Base-by-base conservation (phyloP, 2,888 invertebrate species). In the Pollenia griseotomentosa region DNA sequence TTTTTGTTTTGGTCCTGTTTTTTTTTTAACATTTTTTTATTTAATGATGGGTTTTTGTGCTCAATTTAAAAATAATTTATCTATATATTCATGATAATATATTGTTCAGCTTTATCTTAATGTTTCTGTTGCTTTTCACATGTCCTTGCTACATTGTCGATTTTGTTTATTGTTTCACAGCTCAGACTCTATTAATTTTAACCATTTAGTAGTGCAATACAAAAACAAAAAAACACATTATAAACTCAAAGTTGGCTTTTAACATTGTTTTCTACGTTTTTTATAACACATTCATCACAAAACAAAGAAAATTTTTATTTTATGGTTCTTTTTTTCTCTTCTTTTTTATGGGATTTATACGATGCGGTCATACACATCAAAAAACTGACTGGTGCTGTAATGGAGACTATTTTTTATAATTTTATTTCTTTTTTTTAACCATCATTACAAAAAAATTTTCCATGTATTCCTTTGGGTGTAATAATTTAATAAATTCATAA, bases 401-500 rank as follows among this genome's bases (percentile, higher is more conserved):
- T 70, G 11, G 46, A 2, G 11, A 70, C 48, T 33, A n/a, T n/a
- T 33, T 59, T 68, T 68, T 44, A 42, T 33, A 55, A 16, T 61
- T 53, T 16, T 19, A 19, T 51, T 75, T 61, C 33, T 23, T 46
- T 23, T 57, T 44, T 77, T 70, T 70, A 33, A 68, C 42, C 33
- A 70, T 51, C 44, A 75, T 11, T 9, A 51, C 42, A 42, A 23
- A 59, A 68, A 75, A 68, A 59, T 75, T 68, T 68, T 75, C 33
- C 33, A 61, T 68, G 61, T 68, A n/a, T 70, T 70, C 83, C 70
- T 70, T 70, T 63, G 83, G 55, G 83, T 77, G 70, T 77, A 77
- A 77, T 77, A 77, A 83, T 70, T 77, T 66, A 77, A 83, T 70
- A 83, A 77, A 70, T 70, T 53, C 70, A 46, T 83, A 63, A 70